Conservation (phyloP, 2,797 vertebrate species). For the Poeciliopsis infans region DNA sequence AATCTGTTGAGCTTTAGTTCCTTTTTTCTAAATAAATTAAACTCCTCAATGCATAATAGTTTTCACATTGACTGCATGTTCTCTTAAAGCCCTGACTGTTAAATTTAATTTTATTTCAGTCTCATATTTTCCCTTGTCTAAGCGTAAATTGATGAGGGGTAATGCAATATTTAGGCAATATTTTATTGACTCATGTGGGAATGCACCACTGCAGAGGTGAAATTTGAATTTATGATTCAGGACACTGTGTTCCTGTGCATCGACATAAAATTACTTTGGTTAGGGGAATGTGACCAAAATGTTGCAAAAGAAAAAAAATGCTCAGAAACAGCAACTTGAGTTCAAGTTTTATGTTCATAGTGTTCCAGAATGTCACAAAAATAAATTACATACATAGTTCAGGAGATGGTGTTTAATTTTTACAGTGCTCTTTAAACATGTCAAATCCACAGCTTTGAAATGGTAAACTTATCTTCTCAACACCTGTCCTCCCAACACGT, state of each 20-base stretch:
- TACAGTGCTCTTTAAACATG: conserved; percentile 31
- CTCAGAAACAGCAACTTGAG: conserved; percentile 43
- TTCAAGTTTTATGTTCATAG: conserved; percentile 35
- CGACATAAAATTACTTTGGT: conserved; percentile 34
- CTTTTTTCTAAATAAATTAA: not conserved
- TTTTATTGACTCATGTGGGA: conserved; percentile 1
- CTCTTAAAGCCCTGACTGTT: not conserved
- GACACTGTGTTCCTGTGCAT: conserved; percentile 27
- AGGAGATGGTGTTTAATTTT: conserved; percentile 39
- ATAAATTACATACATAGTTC: conserved; percentile 43
- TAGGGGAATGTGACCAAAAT: conserved; percentile 40
- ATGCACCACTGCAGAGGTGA: conserved; percentile 10
- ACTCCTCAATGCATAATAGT: not conserved
- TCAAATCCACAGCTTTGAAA: conserved; percentile 43
- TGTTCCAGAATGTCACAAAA: conserved; percentile 58
- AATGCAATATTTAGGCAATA: not conserved
- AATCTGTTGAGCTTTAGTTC: not conserved
- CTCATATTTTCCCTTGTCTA: not conserved
- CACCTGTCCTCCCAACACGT: conserved; percentile 23
- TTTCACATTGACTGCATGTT: not conserved
- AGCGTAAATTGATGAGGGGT: not conserved
- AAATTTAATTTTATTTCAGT: conserved; percentile 5
- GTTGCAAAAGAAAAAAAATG: conserved; percentile 36
- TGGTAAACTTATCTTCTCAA: conserved; percentile 56
- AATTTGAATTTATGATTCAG: conserved; percentile 32